Evolutionary conservation across 2,797 vertebrate genomes (phyloP), one percentile per base, ranked within the genome.

Genomic region (Morus bassanus): DNA sequence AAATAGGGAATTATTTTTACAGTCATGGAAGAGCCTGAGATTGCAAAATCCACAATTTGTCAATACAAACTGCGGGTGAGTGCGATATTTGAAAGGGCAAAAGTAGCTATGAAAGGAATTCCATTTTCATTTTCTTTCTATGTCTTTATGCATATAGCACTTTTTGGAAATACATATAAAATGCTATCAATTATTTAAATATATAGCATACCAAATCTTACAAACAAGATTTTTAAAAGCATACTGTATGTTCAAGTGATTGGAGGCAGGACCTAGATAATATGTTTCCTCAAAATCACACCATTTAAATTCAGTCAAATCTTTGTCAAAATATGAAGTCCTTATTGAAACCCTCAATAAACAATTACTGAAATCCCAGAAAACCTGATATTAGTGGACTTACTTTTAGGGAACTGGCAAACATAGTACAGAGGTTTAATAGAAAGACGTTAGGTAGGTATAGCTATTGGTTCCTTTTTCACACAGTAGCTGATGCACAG

Each of bases 351-450:
- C 8, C 7, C 39, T 63, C 48, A 54, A 45, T n/a, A 59, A 78
- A 3, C 18, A 50, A 28, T 31, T 35, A 33, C 28, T 33, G 28
- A 50, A 69, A 64, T 35, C 41, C 35, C 10, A 3, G 35, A 70
- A 77, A 85, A 41, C 6, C 3, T 50, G 5, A 1, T 37, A 2
- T 17, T 51, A 54, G 22, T 28, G 2, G 35, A 51, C 19, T 60
- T 51, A 19, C 4, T 61, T 75, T 13, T 33, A 65, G 15, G 7
- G 11, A 88, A 84, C 18, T 33, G 8, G 12, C 13, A 61, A 92
- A 50, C 6, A 25, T 2, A 22, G 14, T 7, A 35, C 0, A 46
- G 12, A 48, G 31, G 3, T 57, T 37, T 12, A 53, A 64, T 1
- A 73, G 23, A 57, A 78, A 75, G 33, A 13, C 7, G 8, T 30